These are phyloP conservation scores for Lutjanus erythropterus DNA, from an alignment of 2,113 vertebrate genomes.

Conservation along the genomic window DNA sequence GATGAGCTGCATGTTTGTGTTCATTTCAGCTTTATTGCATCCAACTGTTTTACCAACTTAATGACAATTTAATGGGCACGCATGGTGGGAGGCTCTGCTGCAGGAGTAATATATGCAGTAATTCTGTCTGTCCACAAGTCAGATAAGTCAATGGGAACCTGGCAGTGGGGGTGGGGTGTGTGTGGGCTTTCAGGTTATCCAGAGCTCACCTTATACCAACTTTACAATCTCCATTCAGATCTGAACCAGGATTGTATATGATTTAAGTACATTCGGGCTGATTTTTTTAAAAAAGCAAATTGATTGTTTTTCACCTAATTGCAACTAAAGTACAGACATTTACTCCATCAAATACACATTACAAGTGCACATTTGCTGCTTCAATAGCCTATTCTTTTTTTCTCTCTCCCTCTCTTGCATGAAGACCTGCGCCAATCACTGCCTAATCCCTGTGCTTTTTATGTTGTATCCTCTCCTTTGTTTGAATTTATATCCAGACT, in stretches of 20 bases:
- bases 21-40: constrained; percentile 43
- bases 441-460: constrained; percentile 29
- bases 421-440: constrained; percentile 41
- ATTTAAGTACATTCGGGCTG: not conserved
- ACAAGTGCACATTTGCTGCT: not conserved
- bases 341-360: not conserved
- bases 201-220: constrained; percentile 58
- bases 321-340: constrained; percentile 7
- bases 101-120: constrained; percentile 57
- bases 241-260: not conserved
- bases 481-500: constrained; percentile 48
- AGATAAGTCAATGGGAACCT: constrained; percentile 54
- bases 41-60: constrained; percentile 57
- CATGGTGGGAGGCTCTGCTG: constrained; percentile 53
- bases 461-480: constrained; percentile 56
- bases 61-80: constrained; percentile 58
- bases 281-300: not conserved
- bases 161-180: constrained; percentile 28
- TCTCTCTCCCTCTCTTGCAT: not conserved
- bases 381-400: not conserved
- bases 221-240: constrained; percentile 25
- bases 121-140: constrained; percentile 59
- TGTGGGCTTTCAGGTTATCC: constrained; percentile 18
- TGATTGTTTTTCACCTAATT: not conserved
- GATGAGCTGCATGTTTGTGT: constrained; percentile 30